Conservation (phyloP, 2,113 vertebrate genomes). For the Piprites chloris region DNA sequence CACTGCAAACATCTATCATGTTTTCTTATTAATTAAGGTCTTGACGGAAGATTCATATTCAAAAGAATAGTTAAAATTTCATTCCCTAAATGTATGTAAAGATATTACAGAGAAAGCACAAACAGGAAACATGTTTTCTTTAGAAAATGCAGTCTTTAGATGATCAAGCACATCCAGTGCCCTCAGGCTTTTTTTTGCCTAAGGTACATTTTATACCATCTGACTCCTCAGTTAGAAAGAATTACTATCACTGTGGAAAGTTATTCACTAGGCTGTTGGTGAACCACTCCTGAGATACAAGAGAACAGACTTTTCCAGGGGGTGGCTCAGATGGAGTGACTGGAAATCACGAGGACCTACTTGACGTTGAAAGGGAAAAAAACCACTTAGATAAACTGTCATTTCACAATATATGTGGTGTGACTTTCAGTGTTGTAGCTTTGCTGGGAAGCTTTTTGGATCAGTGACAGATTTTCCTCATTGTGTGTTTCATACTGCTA, state of each 20-base stretch:
- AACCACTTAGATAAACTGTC: background rate
- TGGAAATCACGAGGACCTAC: background rate
- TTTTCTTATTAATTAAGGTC: background rate
- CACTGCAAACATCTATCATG: background rate
- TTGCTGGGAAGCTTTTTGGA: constrained; percentile 23
- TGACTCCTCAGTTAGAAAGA: background rate
- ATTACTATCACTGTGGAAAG: background rate
- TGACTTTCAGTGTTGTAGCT: constrained; percentile 4
- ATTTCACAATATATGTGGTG: background rate
- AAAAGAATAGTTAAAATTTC: background rate
- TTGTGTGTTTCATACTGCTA: background rate
- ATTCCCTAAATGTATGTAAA: background rate
- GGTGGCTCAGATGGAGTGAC: background rate
- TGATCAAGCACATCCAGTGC: background rate
- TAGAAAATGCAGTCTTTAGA: background rate
- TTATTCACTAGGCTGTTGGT: background rate
- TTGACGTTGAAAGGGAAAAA: background rate
- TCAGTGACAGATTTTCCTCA: background rate
- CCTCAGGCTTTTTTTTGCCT: background rate
- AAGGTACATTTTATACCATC: background rate
- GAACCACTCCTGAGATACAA: background rate
- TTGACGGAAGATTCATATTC: background rate
- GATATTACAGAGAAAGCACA: background rate
- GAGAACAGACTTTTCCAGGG: background rate
- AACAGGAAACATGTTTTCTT: background rate